Evolutionary conservation across 2,797 vertebrate genomes (phyloP).

Genomic region (Hirundo rustica): DNA sequence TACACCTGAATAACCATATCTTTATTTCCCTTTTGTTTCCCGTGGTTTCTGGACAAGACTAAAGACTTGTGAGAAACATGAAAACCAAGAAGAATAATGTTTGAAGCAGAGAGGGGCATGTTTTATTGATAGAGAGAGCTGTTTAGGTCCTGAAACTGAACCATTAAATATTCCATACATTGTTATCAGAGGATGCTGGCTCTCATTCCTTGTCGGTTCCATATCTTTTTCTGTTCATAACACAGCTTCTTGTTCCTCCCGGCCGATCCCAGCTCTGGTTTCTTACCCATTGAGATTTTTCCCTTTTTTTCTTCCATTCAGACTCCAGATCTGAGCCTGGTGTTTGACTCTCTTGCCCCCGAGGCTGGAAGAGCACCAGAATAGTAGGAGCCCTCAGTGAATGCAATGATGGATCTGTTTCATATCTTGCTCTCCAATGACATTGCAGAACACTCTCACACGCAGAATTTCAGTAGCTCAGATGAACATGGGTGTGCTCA

Average conservation of each 20-base stretch:
- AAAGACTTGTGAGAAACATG: not conserved
- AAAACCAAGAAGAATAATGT: not conserved
- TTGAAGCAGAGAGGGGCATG: not conserved
- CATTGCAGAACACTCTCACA: not conserved
- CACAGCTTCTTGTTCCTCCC: not conserved
- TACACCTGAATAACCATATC: not conserved
- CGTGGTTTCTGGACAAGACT: not conserved
- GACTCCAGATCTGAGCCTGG: not conserved
- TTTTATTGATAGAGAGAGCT: conserved; percentile 2
- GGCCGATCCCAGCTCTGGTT: not conserved
- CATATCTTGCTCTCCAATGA: not conserved
- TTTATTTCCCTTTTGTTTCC: not conserved
- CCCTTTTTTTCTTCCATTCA: not conserved
- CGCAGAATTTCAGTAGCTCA: not conserved
- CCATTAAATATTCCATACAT: not conserved
- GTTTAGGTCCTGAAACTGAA: not conserved
- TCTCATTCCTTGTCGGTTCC: not conserved
- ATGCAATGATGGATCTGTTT: conserved; percentile 9
- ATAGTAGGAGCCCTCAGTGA: not conserved
- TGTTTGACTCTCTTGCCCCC: conserved; percentile 20
- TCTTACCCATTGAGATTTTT: not conserved
- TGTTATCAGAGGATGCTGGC: not conserved
- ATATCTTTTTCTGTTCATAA: not conserved
- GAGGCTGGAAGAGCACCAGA: not conserved
- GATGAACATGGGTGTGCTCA: not conserved